Percentiles rank a stretch among this genome's conserved stretches.
phyloP scores from a whole-genome alignment of 2,113 vertebrate genomes.

The Alouatta palliata region DNA sequence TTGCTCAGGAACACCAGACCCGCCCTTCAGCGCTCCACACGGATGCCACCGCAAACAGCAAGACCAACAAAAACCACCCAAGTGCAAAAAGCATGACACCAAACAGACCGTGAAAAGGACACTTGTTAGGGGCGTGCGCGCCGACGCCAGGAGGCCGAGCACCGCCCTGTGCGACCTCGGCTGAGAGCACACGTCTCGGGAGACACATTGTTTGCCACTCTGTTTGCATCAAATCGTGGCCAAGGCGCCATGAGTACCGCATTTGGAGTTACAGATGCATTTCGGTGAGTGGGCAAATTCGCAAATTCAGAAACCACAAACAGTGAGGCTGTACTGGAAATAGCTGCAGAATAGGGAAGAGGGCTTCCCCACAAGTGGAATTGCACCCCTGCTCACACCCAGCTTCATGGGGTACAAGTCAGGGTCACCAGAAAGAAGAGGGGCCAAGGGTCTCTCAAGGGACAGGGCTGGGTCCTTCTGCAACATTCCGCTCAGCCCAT shows the following conservation, averaged over 20 bases:
- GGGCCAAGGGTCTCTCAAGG: rapidly evolving
- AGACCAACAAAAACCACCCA: background rate
- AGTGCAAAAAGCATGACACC: background rate
- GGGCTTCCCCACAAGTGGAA: rapidly evolving
- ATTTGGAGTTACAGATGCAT: rapidly evolving
- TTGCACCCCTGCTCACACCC: background rate
- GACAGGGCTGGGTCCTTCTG: background rate
- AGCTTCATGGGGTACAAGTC: background rate
- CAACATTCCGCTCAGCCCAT: background rate
- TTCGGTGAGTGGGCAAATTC: background rate
- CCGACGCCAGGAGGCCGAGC: background rate
- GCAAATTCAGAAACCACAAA: rapidly evolving
- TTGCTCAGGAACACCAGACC: rapidly evolving
- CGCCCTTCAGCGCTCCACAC: rapidly evolving
- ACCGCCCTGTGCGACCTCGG: background rate
- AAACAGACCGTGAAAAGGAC: background rate
- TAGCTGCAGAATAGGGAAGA: rapidly evolving
- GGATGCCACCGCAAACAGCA: background rate
- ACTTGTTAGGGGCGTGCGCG: rapidly evolving
- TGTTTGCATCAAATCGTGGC: rapidly evolving
- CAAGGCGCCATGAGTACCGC: rapidly evolving
- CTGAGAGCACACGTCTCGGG: rapidly evolving
- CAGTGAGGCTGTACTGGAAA: rapidly evolving
- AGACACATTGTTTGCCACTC: rapidly evolving
- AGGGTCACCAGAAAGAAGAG: no score